Base-by-base conservation (phyloP, 1,140 invertebrate genomes). In the Dendrolimus kikuchii region DNA sequence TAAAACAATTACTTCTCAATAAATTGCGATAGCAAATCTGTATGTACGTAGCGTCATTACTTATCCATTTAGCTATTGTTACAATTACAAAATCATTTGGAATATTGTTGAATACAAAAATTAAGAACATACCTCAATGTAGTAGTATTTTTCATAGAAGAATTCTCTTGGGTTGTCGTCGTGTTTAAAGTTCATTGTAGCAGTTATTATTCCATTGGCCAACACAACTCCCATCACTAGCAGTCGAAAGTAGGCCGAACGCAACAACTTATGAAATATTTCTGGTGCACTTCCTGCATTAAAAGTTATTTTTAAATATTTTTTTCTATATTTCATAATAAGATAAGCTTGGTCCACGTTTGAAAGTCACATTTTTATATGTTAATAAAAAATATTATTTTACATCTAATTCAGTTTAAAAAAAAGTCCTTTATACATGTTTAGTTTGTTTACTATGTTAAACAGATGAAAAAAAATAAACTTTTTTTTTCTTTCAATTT, bases 161-260 rank as follows among this genome's bases (percentile, higher is more conserved):
- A 93, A 92, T 69, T 93, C 87, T 60, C 94, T 75, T 7, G 94
- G 93, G 74, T 93, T 83, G 55, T 93, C 92, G 79, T 98, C 95
- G 71, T 99, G 97, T 78, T 97, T 95, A 82, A 99, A 99, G 57
- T 93, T 92, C 91, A 99, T 96, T n/a, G 95, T 97, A 3, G 98
- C 97, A 6, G 97, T 98, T 5, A 97, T 95, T 40, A 98, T 92
- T 6, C 96, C 98, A 89, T 99, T 99, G 6, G 96, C 95, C 41
- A 99, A 86, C 43, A 99, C 98, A 1, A 98, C 93, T 5, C 94
- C 90, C 93, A 99, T 98, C 0, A 99, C 94, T 42, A 99, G 88
- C 60, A 98, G 92, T 5, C 98, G 94, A 84, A 95, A 96, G 58
- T 94, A 93, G 0, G 98, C 97, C 6, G 96, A 98, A 40, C 95